Evolutionary conservation across 2,797 vertebrate genomes (phyloP).

Genomic region (Rhinophrynus dorsalis): DNA sequence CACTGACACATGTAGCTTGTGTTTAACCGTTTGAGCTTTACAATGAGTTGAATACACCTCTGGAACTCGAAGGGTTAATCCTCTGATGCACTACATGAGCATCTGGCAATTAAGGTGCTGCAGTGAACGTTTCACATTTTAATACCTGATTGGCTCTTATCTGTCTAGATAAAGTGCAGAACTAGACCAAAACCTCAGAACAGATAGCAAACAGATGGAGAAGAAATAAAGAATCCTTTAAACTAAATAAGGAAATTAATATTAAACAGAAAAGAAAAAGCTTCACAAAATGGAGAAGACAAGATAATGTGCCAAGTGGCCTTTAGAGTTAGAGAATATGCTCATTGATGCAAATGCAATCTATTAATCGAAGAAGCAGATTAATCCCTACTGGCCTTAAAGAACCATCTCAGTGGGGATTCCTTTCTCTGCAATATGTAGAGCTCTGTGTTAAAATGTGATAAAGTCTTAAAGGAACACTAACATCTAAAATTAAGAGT

Average conservation of each 20-base stretch:
- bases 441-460: too few species aligned
- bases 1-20: too few species aligned
- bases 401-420: constrained; percentile 24
- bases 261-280: constrained; percentile 17
- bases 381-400: constrained; percentile 32
- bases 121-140: too few species aligned
- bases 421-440: too few species aligned
- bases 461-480: too few species aligned
- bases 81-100: too few species aligned
- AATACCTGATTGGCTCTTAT: too few species aligned
- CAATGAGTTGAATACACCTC: too few species aligned
- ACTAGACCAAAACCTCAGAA: not conserved
- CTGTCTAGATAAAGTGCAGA: not conserved
- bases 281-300: not conserved
- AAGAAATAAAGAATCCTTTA: not conserved
- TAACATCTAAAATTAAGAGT: too few species aligned
- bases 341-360: constrained; percentile 37
- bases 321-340: constrained; percentile 38
- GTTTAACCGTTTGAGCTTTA: too few species aligned
- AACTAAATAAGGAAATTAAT: constrained; percentile 43
- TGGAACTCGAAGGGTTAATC: too few species aligned
- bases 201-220: constrained; percentile 25
- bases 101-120: too few species aligned
- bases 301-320: constrained; percentile 33
- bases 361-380: constrained; percentile 28